Percentiles rank a stretch among this genome's conserved stretches.
Evolutionary conservation across 2,113 vertebrate genomes (phyloP).

Genomic region (Scomber scombrus): DNA sequence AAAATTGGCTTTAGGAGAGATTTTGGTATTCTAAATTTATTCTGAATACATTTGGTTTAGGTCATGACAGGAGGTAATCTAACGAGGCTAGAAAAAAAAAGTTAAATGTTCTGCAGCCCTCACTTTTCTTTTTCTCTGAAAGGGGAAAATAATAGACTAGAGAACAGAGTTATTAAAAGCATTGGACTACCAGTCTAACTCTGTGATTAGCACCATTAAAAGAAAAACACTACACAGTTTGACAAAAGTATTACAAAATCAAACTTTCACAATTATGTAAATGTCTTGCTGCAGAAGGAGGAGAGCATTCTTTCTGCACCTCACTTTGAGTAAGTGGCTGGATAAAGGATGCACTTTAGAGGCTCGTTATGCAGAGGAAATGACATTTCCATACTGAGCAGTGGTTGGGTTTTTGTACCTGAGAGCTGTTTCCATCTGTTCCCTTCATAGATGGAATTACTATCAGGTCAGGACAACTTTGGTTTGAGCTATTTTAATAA

Average conservation of each 20-base stretch:
- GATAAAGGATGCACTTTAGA: conserved; percentile 51
- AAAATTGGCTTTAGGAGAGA: conserved; percentile 6
- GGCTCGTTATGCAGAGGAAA: conserved; percentile 59
- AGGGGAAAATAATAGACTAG: neutral
- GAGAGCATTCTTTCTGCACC: conserved; percentile 8
- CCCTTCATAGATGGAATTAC: conserved; percentile 25
- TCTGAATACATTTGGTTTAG: conserved; percentile 11
- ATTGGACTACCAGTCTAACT: neutral
- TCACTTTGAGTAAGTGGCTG: conserved; percentile 16
- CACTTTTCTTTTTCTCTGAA: neutral
- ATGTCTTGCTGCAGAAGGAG: neutral
- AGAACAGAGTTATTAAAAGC: neutral
- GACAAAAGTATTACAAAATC: conserved; percentile 4
- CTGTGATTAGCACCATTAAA: neutral
- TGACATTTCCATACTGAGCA: conserved; percentile 61
- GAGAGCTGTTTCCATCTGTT: conserved; percentile 55
- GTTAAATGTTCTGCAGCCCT: neutral
- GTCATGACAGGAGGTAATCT: neutral
- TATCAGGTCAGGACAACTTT: conserved; percentile 39
- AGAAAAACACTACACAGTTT: neutral
- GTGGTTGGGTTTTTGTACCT: conserved; percentile 49
- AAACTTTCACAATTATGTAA: conserved; percentile 8
- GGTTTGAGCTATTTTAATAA: conserved; percentile 21
- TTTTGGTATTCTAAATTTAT: conserved; percentile 1
- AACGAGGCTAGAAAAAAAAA: neutral